phyloP scores from a whole-genome alignment of 1,140 invertebrate species.

The Mactra quadrangularis region DNA sequence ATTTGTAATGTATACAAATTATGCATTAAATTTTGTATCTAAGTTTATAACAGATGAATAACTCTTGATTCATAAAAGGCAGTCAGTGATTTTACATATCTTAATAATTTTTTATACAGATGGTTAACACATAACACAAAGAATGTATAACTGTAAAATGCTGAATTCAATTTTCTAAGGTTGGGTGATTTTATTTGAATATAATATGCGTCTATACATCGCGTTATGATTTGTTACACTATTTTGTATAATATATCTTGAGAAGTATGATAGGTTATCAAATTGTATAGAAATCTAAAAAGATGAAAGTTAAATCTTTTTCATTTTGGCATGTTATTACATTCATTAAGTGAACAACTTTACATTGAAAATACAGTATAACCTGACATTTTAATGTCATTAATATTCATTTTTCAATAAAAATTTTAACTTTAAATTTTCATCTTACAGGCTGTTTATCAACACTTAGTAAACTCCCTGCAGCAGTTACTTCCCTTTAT shows the following conservation, averaged over 20 bases:
- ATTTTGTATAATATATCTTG: slow-evolving; percentile 23
- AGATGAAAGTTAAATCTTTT: slow-evolving; percentile 32
- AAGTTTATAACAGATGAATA: too few relatives aligned
- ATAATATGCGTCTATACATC: slow-evolving; percentile 5
- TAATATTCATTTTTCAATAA: too few relatives aligned
- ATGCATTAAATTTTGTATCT: too few relatives aligned
- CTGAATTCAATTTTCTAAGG: slow-evolving; percentile 19
- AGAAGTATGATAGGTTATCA: not conserved
- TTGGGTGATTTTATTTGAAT: slow-evolving; percentile 22
- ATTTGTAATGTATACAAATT: too few relatives aligned
- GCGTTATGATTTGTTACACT: slow-evolving; percentile 18
- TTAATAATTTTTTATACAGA: too few relatives aligned
- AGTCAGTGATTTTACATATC: too few relatives aligned
- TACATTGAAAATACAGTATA: slow-evolving; percentile 10
- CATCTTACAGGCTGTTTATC: too few relatives aligned
- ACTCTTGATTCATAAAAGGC: too few relatives aligned
- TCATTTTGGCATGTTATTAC: slow-evolving; percentile 6
- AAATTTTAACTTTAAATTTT: too few relatives aligned
- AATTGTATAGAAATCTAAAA: slow-evolving; percentile 10
- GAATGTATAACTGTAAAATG: slow-evolving; percentile 28
- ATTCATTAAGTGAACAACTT: slow-evolving; percentile 24
- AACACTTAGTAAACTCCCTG: too few relatives aligned
- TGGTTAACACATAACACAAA: not conserved
- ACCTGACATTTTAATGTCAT: too few relatives aligned
- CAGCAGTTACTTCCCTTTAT: too few relatives aligned